Conservation (phyloP, 2,797 vertebrate species). For the Babyrousa celebensis region DNA sequence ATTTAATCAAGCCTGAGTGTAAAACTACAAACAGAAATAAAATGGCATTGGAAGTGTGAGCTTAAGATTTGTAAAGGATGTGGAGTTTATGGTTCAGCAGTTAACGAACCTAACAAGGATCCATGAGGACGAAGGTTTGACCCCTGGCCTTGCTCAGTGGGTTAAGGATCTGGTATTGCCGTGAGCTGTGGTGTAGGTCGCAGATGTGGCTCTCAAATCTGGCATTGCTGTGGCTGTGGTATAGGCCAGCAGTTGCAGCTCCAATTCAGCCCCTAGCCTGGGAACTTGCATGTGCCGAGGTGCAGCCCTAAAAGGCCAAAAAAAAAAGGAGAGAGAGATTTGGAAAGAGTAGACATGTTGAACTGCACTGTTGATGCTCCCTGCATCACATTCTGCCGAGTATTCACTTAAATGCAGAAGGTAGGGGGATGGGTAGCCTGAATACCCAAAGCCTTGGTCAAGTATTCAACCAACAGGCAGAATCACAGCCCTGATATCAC, state of each 20-base stretch:
- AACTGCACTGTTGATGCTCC: constrained; percentile 49
- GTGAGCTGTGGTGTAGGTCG: too few species aligned
- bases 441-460: background rate
- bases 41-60: constrained; percentile 79
- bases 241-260: too few species aligned
- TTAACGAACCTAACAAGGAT: too few species aligned
- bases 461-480: background rate
- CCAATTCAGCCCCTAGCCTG: too few species aligned
- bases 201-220: too few species aligned
- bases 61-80: constrained; percentile 44
- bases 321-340: background rate
- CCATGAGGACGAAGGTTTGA: too few species aligned
- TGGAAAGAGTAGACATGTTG: constrained; percentile 14
- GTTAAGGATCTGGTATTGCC: too few species aligned
- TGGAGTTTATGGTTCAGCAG: too few species aligned
- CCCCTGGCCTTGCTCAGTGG: too few species aligned
- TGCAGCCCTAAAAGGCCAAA: too few species aligned
- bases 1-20: constrained; percentile 74
- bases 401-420: constrained; percentile 57
- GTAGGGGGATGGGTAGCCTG: constrained; percentile 45
- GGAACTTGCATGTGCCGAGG: too few species aligned
- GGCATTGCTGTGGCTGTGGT: too few species aligned
- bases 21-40: constrained; percentile 74
- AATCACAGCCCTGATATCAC: background rate
- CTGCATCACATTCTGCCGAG: background rate